Base-by-base conservation (phyloP, 2,888 invertebrate genomes). In the Mythimna ferrago region DNA sequence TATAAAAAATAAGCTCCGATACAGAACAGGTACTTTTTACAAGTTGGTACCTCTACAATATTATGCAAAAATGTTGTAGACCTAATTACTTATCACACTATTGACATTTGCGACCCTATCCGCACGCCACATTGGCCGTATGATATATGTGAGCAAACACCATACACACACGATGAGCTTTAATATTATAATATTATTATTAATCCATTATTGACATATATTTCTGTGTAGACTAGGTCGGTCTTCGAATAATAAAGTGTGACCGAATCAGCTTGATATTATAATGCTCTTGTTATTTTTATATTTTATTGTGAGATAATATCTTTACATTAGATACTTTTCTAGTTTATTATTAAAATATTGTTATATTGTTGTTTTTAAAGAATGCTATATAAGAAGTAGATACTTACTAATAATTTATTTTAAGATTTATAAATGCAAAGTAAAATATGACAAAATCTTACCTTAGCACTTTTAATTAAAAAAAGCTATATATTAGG, bases 71-170 rank as follows among this genome's bases (percentile, higher is more conserved):
- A 58, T 58, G n/a, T 60, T 21, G 60, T 66, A 61, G 26, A 19
- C 51, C 51, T 68, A 72, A 82, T 69, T 76, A 64, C 72, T 76
- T 66, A 81, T 79, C 58, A 80, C 76, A 62, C 54, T 78, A 83
- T 84, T 80, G 86, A 81, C 81, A 83, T 75, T 81, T 80, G 76
- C 61, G 64, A 62, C 58, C 44, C 56, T 64, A 77, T 80, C 72
- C 72, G 84, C 80, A 81, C 86, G 87, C 85, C 78, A 87, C 91
- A 91, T 91, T 89, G 91, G 80, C 65, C 87, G 68, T 66, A 75
- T 89, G 87, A 91, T 77, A 90, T 88, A 91, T 89, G 86, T 86
- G 57, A 86, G 75, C 89, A 91, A 92, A 92, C 89, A 92, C 91
- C 89, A 84, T 71, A 76, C 76, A 78, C 70, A 78, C 70, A 75